Evolutionary conservation across 2,888 invertebrate genomes (phyloP).

Genomic region (Mystacides longicornis): DNA sequence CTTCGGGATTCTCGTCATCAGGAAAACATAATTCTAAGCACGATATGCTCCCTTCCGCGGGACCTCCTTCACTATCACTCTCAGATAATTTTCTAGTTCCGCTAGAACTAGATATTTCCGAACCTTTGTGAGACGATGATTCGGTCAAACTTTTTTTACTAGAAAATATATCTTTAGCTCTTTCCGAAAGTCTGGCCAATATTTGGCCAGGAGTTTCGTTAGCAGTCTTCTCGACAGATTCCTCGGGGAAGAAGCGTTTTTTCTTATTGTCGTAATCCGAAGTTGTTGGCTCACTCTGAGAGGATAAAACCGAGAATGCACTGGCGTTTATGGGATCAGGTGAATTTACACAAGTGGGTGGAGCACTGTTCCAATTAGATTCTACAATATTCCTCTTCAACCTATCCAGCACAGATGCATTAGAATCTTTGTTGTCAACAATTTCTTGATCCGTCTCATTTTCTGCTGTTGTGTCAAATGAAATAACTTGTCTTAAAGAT

Average conservation of each 20-base stretch:
- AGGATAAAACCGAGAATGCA: conserved; percentile 33
- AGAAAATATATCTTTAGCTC: conserved; percentile 48
- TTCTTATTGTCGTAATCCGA: conserved; percentile 39
- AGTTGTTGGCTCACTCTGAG: conserved; percentile 43
- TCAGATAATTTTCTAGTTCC: conserved; percentile 44
- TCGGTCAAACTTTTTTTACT: conserved; percentile 44
- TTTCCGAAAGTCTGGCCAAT: conserved; percentile 42
- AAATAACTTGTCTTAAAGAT: conserved; percentile 45
- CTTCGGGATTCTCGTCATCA: conserved; percentile 40
- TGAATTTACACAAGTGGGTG: conserved; percentile 56
- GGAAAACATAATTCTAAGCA: conserved; percentile 46
- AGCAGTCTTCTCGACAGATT: conserved; percentile 33
- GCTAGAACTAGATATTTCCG: conserved; percentile 40
- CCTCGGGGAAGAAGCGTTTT: conserved; percentile 45
- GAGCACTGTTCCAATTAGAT: conserved; percentile 48
- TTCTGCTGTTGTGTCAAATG: conserved; percentile 36
- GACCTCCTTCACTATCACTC: conserved; percentile 30
- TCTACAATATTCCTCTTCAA: conserved; percentile 26
- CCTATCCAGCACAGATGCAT: neutral
- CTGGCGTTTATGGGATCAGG: conserved; percentile 41
- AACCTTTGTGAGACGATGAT: conserved; percentile 33
- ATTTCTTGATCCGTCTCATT: conserved; percentile 18
- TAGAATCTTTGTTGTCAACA: neutral
- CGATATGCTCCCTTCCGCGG: conserved; percentile 43
- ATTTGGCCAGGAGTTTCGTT: conserved; percentile 46